Evolutionary conservation across 1,140 invertebrate species (phyloP).

Genomic region (Drosophila cardini): DNA sequence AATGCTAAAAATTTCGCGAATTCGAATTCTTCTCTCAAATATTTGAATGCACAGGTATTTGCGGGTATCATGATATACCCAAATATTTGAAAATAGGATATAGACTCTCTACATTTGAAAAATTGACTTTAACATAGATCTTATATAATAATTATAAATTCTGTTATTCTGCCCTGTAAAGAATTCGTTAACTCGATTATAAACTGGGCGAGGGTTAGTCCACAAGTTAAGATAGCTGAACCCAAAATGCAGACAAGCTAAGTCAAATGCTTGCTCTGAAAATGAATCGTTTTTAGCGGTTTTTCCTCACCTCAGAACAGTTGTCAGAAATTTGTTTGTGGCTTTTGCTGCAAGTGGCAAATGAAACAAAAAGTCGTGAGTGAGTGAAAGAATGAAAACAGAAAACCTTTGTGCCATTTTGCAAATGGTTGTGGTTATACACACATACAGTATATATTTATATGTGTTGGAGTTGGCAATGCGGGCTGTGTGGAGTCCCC

Average conservation of each 20-base stretch:
- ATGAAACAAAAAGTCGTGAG: constrained; percentile 17
- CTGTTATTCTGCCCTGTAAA: too few species aligned
- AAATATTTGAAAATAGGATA: too few species aligned
- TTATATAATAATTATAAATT: too few species aligned
- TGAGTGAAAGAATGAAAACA: constrained; percentile 29
- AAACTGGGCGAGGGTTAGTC: neutral
- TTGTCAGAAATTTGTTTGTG: constrained; percentile 43
- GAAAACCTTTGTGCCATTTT: constrained; percentile 65
- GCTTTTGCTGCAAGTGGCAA: constrained; percentile 24
- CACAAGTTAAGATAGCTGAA: neutral
- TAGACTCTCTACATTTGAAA: too few species aligned
- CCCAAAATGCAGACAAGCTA: neutral
- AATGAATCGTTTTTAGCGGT: constrained; percentile 52
- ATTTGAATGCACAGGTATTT: neutral
- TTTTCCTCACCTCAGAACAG: constrained; percentile 32
- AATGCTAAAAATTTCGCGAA: constrained; percentile 46
- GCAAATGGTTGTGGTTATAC: constrained; percentile 67
- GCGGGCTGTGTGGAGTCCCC: constrained; percentile 7
- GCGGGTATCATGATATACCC: neutral
- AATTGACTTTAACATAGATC: too few species aligned
- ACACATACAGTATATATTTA: constrained; percentile 4
- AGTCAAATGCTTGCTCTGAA: constrained; percentile 17
- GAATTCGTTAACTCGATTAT: too few species aligned
- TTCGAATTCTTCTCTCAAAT: neutral
- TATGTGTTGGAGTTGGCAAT: constrained; percentile 13